These are phyloP conservation scores for Cisticola juncidis DNA, from an alignment of 2,113 vertebrate species.

Conservation along the genomic window DNA sequence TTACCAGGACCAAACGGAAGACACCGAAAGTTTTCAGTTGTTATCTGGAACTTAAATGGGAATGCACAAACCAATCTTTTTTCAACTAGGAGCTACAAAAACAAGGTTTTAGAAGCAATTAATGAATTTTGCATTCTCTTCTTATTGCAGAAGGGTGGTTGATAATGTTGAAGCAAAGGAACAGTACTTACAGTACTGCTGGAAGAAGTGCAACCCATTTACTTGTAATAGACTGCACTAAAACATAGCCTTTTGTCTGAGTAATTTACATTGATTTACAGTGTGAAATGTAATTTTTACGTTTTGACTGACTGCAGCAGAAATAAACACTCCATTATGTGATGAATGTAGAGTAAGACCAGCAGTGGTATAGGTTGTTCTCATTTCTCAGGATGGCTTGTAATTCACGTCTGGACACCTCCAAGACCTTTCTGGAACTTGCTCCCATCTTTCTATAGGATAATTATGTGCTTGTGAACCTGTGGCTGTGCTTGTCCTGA, in stretches of 20 bases:
- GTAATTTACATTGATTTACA: neutral
- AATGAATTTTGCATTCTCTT: neutral
- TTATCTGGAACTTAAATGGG: neutral
- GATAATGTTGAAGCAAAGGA: neutral
- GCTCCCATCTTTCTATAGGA: neutral
- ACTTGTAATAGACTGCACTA: neutral
- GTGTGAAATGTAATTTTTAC: neutral
- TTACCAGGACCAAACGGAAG: neutral
- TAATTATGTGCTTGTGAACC: neutral
- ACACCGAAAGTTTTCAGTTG: neutral
- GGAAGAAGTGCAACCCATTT: neutral
- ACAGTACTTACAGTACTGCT: neutral
- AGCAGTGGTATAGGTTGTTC: neutral
- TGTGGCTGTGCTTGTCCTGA: neutral
- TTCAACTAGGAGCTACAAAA: neutral
- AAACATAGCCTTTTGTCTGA: neutral
- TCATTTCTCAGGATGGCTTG: neutral
- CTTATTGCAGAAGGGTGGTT: neutral
- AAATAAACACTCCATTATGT: neutral
- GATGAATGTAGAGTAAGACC: neutral
- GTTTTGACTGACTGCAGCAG: neutral
- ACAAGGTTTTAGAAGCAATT: neutral
- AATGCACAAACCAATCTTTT: neutral
- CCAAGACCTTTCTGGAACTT: neutral
- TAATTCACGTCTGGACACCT: neutral